These are phyloP conservation scores for Pedetes capensis DNA, from an alignment of 2,113 vertebrate genomes.

Conservation along the genomic window DNA sequence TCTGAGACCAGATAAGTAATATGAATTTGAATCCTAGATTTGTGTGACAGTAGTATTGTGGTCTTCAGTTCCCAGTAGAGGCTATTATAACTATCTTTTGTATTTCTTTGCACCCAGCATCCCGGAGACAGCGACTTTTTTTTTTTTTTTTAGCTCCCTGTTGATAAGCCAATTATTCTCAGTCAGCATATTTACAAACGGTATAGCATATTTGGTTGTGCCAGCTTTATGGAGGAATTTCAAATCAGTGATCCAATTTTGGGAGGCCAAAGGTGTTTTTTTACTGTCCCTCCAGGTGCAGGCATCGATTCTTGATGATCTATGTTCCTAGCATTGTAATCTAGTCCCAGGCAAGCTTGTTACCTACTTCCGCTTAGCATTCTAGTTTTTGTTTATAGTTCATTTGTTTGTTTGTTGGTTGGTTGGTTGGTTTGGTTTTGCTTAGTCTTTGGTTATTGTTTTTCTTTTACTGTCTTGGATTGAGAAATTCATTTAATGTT, in stretches of 20 bases:
- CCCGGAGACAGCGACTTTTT: background rate
- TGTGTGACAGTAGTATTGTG: background rate
- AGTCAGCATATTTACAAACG: background rate
- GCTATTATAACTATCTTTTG: background rate
- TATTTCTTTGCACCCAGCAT: background rate
- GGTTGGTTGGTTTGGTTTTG: background rate
- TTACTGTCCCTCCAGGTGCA: background rate
- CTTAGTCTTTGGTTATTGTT: background rate
- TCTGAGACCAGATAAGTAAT: background rate
- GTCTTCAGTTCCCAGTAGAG: background rate
- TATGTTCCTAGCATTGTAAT: background rate
- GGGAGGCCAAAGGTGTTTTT: background rate
- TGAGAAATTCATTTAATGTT: background rate
- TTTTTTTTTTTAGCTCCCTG: background rate
- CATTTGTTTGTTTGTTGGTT: background rate
- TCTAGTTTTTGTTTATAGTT: background rate
- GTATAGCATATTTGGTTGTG: background rate
- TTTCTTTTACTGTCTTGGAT: background rate
- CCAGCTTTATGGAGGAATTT: background rate
- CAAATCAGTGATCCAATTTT: background rate
- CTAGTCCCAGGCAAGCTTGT: background rate
- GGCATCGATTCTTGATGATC: background rate
- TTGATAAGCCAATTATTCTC: background rate
- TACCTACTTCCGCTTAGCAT: background rate
- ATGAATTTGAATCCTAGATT: background rate